phyloP scores from a whole-genome alignment of 2,113 vertebrate species.

The Saguinus imperator region DNA sequence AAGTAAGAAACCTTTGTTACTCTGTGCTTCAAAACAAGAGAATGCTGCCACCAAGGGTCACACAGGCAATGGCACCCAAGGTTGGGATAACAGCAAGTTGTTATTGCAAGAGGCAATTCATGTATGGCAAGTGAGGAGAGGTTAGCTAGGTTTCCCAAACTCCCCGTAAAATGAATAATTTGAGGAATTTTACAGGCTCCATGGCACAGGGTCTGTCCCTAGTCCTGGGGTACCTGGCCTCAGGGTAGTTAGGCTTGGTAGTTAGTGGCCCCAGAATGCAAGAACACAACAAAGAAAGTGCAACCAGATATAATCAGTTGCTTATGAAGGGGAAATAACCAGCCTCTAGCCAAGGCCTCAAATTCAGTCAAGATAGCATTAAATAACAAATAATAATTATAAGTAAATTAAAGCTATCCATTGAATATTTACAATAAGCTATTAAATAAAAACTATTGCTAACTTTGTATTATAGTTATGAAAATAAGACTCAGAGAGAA shows the following conservation, averaged over 20 bases:
- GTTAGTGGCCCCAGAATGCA: background rate
- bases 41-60: background rate
- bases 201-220: background rate
- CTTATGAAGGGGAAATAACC: background rate
- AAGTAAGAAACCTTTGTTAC: background rate
- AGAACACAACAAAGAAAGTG: background rate
- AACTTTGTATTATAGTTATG: background rate
- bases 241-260: background rate
- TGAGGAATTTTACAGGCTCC: background rate
- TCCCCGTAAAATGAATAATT: background rate
- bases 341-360: background rate
- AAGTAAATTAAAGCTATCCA: background rate
- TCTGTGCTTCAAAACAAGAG: background rate
- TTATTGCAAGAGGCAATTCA: background rate
- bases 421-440: background rate
- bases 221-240: background rate
- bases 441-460: background rate
- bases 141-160: background rate
- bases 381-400: background rate
- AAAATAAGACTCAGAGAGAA: background rate
- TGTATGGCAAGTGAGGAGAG: background rate
- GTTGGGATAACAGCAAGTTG: background rate
- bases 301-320: background rate
- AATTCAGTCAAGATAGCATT: background rate
- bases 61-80: no score